Percentiles rank a stretch among this genome's conserved stretches.
Conservation (phyloP, 1,140 invertebrate genomes). For the Araneus ventricosus region DNA sequence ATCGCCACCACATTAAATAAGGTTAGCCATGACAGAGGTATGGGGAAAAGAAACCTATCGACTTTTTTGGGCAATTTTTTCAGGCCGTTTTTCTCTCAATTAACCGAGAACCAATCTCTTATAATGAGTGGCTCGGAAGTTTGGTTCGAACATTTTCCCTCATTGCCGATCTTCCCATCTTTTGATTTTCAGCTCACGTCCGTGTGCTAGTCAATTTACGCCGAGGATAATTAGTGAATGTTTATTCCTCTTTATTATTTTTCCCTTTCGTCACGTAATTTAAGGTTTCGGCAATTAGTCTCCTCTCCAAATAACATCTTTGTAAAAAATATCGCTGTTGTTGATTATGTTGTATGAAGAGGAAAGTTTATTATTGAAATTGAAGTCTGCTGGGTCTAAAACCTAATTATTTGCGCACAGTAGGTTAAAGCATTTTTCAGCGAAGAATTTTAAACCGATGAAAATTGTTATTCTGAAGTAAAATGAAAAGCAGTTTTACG, state of each 20-base stretch:
- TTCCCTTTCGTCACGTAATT: slow-evolving; percentile 44
- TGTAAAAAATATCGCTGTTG: background rate
- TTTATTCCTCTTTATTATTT: slow-evolving; percentile 45
- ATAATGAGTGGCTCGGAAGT: slow-evolving; percentile 45
- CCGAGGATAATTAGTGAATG: slow-evolving; percentile 50
- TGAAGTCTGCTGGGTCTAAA: background rate
- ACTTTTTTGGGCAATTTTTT: slow-evolving; percentile 10
- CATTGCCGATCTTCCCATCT: background rate
- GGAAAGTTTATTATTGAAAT: background rate
- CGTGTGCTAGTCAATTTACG: slow-evolving; percentile 35
- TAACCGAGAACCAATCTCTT: slow-evolving; percentile 29
- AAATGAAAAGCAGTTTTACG: too few relatives aligned
- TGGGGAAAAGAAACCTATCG: background rate
- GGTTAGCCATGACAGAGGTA: background rate
- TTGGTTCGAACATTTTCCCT: slow-evolving; percentile 1
- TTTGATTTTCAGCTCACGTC: slow-evolving; percentile 47
- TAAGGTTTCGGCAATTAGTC: slow-evolving; percentile 36
- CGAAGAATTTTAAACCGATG: too few relatives aligned
- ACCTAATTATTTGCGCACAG: too few relatives aligned
- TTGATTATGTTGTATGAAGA: background rate
- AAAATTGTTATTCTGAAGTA: too few relatives aligned
- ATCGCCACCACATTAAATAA: slow-evolving; percentile 54
- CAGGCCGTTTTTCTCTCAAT: slow-evolving; percentile 30
- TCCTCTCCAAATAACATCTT: slow-evolving; percentile 1
- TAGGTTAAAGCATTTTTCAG: too few relatives aligned